Percentiles rank a stretch among this genome's conserved stretches.
Evolutionary conservation across 2,113 vertebrate species (phyloP).

Genomic region (Bostrychus sinensis): DNA sequence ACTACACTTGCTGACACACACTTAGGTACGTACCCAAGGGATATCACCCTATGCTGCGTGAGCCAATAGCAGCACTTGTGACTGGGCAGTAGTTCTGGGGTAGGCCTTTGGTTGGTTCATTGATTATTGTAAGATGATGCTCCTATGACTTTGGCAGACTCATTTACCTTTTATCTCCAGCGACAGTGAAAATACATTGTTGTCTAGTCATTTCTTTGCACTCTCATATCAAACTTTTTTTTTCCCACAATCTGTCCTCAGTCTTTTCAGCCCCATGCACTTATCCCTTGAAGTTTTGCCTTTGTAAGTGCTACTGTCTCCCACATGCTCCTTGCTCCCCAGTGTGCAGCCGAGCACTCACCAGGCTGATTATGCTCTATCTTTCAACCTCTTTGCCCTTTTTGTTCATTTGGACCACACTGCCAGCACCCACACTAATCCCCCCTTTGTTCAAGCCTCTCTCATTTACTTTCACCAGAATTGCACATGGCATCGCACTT

Average conservation of each 20-base stretch:
- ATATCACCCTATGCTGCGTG: slow-evolving; percentile 42
- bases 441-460: slow-evolving; percentile 60
- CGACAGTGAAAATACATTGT: slow-evolving; percentile 26
- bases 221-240: slow-evolving; percentile 13
- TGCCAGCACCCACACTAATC: slow-evolving; percentile 60
- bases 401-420: slow-evolving; percentile 66
- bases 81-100: slow-evolving; percentile 20
- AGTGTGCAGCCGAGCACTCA: slow-evolving; percentile 61
- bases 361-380: slow-evolving; percentile 64
- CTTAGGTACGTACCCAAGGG: neutral
- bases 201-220: slow-evolving; percentile 7
- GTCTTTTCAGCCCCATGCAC: slow-evolving; percentile 5
- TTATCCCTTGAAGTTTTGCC: slow-evolving; percentile 49
- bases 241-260: slow-evolving; percentile 17
- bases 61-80: slow-evolving; percentile 45
- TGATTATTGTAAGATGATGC: slow-evolving; percentile 70
- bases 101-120: slow-evolving; percentile 56
- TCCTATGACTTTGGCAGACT: slow-evolving; percentile 56
- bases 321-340: slow-evolving; percentile 54
- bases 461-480: slow-evolving; percentile 59
- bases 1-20: neutral
- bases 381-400: slow-evolving; percentile 61
- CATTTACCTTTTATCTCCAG: slow-evolving; percentile 7
- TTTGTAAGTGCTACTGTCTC: slow-evolving; percentile 57
- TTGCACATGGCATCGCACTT: slow-evolving; percentile 52